Percentiles rank a stretch among this genome's conserved stretches.
These are phyloP conservation scores for Chloroceryle aenea DNA, from an alignment of 2,113 vertebrate genomes.

Conservation along the genomic window DNA sequence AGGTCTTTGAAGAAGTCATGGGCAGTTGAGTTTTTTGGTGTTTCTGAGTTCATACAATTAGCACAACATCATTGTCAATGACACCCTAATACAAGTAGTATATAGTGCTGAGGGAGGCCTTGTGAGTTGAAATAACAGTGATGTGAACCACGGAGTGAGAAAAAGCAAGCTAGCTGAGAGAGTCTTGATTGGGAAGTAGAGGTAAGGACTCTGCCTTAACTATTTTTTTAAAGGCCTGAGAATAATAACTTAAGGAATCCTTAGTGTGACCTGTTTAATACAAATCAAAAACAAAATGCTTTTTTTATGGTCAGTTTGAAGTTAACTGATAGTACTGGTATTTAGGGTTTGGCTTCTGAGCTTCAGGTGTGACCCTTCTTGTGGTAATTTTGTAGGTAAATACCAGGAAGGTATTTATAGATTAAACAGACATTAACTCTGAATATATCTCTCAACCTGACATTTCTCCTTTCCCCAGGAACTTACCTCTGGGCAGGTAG, in stretches of 20 bases:
- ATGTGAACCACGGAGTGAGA: background rate
- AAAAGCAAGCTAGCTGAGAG: background rate
- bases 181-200: background rate
- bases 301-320: background rate
- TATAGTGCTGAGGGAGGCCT: background rate
- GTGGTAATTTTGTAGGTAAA: background rate
- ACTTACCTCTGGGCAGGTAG: background rate
- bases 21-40: fast-evolving
- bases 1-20: background rate
- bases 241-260: background rate
- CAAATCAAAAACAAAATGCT: background rate
- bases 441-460: background rate
- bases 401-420: background rate
- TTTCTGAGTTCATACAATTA: background rate
- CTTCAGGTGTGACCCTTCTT: background rate
- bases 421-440: background rate
- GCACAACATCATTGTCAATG: background rate
- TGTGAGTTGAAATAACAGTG: background rate
- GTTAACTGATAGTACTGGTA: background rate
- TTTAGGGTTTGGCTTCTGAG: background rate
- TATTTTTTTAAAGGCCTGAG: background rate
- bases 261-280: background rate
- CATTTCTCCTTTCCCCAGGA: background rate
- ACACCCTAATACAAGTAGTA: background rate
- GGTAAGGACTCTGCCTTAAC: background rate